Conservation (phyloP, 2,888 invertebrate genomes). For the Pheosia tremula region DNA sequence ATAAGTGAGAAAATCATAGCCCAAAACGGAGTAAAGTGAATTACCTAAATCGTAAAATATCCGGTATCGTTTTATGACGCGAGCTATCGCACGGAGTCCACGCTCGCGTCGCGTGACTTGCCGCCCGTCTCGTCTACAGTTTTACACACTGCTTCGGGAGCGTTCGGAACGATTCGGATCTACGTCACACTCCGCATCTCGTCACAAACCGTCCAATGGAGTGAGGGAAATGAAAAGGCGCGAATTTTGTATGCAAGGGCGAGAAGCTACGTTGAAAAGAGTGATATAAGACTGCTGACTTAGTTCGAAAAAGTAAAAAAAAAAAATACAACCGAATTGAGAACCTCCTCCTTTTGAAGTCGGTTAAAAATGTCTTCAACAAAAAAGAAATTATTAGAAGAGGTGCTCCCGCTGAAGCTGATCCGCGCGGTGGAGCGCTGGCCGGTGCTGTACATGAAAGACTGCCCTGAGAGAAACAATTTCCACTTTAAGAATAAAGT, state of each 20-base stretch:
- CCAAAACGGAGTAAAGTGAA: no score
- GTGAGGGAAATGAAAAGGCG: neutral
- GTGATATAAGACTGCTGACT: conserved; percentile 2
- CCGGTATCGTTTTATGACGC: no score
- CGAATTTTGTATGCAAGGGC: neutral
- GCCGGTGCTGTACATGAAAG: conserved; percentile 48
- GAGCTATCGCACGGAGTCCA: no score
- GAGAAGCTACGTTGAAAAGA: neutral
- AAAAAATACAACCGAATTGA: no score
- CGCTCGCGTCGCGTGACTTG: conserved; percentile 1
- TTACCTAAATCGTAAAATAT: no score
- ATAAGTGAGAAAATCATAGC: no score
- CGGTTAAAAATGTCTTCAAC: conserved; percentile 15
- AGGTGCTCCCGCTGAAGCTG: conserved; percentile 51
- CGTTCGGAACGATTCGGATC: conserved; percentile 18
- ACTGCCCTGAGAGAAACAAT: conserved; percentile 42
- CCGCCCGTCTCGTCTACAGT: neutral
- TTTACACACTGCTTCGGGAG: neutral
- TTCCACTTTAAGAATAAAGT: conserved; percentile 42
- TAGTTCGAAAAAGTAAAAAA: no score
- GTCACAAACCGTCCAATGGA: conserved; percentile 9
- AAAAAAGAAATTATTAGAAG: conserved; percentile 47
- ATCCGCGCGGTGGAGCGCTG: conserved; percentile 55
- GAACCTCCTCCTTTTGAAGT: no score
- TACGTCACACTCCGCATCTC: conserved; percentile 29